Percentiles rank a stretch among this genome's conserved stretches.
Conservation (phyloP, 2,888 invertebrate species). For the Acleris literana region DNA sequence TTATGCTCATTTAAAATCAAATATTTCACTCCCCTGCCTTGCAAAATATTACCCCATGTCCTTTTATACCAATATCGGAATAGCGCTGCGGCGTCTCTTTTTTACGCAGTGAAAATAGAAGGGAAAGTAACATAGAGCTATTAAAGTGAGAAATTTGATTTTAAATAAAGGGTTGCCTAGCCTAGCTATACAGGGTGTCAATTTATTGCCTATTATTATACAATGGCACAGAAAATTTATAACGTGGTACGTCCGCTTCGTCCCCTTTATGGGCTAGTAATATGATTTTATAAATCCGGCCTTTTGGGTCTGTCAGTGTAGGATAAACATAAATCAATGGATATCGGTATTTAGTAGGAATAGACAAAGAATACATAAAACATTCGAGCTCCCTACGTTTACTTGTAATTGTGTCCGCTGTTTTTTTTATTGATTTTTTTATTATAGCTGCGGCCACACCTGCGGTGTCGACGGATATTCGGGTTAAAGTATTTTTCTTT, state of each 20-base stretch:
- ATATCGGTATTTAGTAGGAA: slow-evolving; percentile 22
- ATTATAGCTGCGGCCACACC: no score
- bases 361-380: neutral
- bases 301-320: slow-evolving; percentile 36
- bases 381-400: no score
- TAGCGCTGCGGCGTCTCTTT: slow-evolving; percentile 15
- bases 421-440: no score
- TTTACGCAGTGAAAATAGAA: neutral
- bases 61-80: neutral
- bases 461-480: no score
- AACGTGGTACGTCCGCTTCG: slow-evolving; percentile 72
- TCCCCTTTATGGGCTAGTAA: slow-evolving; percentile 58
- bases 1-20: slow-evolving; percentile 38
- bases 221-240: slow-evolving; percentile 75
- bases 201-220: slow-evolving; percentile 78
- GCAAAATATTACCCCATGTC: slow-evolving; percentile 21
- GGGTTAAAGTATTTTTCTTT: no score
- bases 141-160: slow-evolving; percentile 15
- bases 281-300: slow-evolving; percentile 57
- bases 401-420: no score
- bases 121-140: neutral
- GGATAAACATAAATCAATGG: slow-evolving; percentile 43
- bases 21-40: slow-evolving; percentile 20
- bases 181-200: slow-evolving; percentile 62
- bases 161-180: slow-evolving; percentile 51